phyloP scores from a whole-genome alignment of 2,113 vertebrate species.

The Takifugu bimaculatus region DNA sequence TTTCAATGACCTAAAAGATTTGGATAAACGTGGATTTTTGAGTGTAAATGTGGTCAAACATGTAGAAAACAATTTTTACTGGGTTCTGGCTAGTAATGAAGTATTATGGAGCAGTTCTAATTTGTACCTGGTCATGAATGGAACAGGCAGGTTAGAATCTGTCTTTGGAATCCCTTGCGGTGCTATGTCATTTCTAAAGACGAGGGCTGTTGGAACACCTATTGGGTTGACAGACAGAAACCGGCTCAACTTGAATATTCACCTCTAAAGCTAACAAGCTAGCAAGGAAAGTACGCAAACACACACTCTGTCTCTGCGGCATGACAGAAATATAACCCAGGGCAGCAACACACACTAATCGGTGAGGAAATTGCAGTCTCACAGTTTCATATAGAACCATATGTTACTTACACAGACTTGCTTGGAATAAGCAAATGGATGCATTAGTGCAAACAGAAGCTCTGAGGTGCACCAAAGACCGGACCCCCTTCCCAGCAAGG shows the following conservation, averaged over 20 bases:
- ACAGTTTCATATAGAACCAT: no score
- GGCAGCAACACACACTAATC: neutral
- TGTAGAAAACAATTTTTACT: neutral
- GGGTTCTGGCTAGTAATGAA: neutral
- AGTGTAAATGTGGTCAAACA: no score
- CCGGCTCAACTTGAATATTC: slow-evolving; percentile 57
- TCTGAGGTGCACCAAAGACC: neutral
- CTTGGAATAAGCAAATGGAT: slow-evolving; percentile 5
- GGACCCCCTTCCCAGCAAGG: no score
- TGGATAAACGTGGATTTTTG: neutral
- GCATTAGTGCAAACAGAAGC: slow-evolving; percentile 18
- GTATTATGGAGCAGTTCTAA: neutral
- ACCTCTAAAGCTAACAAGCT: slow-evolving; percentile 14
- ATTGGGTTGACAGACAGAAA: slow-evolving; percentile 40
- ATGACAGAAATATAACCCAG: neutral
- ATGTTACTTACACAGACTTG: neutral
- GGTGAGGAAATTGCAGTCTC: slow-evolving; percentile 6
- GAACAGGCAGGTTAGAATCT: neutral
- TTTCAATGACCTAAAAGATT: no score
- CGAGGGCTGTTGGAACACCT: slow-evolving; percentile 18
- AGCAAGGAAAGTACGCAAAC: slow-evolving; percentile 8
- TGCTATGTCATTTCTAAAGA: slow-evolving; percentile 19
- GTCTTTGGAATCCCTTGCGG: neutral
- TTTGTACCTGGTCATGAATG: neutral
- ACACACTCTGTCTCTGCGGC: slow-evolving; percentile 1